Conservation (phyloP, 1,140 invertebrate genomes). For the Drosophila sp. region DNA sequence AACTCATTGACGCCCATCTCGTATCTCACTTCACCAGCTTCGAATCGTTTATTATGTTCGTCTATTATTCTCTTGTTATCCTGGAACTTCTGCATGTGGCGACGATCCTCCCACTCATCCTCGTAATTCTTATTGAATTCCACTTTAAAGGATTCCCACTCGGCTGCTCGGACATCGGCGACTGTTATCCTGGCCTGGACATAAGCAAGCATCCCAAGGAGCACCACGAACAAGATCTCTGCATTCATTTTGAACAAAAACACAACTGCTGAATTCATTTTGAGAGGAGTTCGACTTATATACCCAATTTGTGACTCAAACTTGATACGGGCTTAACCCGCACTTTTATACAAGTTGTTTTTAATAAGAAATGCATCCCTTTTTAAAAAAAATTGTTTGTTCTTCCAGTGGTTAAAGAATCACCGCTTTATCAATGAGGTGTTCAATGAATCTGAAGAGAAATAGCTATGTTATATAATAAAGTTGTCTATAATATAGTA, state of each 20-base stretch:
- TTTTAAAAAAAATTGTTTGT: too few species aligned
- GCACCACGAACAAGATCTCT: slow-evolving; percentile 4
- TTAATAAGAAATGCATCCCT: too few species aligned
- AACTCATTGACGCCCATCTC: slow-evolving; percentile 25
- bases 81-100: neutral
- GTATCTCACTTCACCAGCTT: slow-evolving; percentile 4
- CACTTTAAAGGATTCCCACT: slow-evolving; percentile 15
- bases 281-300: slow-evolving; percentile 1
- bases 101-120: neutral
- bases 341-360: too few species aligned
- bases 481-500: too few species aligned
- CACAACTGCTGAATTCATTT: neutral
- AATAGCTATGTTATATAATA: too few species aligned
- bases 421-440: too few species aligned
- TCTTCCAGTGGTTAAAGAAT: too few species aligned
- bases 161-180: neutral
- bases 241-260: neutral
- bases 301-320: too few species aligned
- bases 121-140: slow-evolving; percentile 17
- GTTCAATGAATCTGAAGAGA: too few species aligned
- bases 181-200: neutral
- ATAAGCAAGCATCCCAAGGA: slow-evolving; percentile 6
- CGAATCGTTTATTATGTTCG: slow-evolving; percentile 15
- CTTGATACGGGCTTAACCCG: too few species aligned
- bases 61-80: slow-evolving; percentile 16